Evolutionary conservation across 1,140 invertebrate species (phyloP).

Genomic region (Diachasma alloeum): DNA sequence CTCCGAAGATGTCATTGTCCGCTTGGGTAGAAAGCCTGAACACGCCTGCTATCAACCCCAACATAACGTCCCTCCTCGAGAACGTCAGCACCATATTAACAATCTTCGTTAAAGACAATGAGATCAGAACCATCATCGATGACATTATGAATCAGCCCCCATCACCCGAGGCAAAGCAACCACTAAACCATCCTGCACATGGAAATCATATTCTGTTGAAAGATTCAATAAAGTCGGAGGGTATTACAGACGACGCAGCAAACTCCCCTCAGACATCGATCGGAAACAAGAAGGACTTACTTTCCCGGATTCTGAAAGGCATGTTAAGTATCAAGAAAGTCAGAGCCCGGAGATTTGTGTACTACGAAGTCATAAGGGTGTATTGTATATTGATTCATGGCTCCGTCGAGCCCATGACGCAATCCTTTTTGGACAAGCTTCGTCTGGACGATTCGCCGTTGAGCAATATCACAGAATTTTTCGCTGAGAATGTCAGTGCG

Average conservation of each 20-base stretch:
- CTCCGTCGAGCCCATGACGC: background rate
- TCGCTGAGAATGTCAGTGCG: background rate
- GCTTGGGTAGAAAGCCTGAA: conserved; percentile 13
- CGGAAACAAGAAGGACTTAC: background rate
- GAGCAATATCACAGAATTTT: background rate
- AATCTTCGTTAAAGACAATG: conserved; percentile 14
- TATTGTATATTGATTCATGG: conserved; percentile 23
- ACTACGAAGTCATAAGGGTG: conserved; percentile 23
- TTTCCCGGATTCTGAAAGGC: conserved; percentile 6
- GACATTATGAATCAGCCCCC: background rate
- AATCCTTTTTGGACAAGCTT: background rate
- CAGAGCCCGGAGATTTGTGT: conserved; percentile 4
- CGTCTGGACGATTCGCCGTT: background rate
- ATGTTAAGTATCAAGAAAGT: conserved; percentile 22
- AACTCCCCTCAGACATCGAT: background rate
- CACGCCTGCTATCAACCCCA: background rate
- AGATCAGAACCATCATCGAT: background rate
- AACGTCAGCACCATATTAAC: conserved; percentile 8
- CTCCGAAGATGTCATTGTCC: background rate
- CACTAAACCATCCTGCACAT: background rate
- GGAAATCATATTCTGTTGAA: background rate
- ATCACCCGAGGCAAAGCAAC: background rate
- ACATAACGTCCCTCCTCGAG: background rate
- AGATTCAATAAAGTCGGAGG: background rate
- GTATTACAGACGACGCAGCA: background rate